Conservation (phyloP, 1,140 invertebrate species). For the Phymastichus coffea region DNA sequence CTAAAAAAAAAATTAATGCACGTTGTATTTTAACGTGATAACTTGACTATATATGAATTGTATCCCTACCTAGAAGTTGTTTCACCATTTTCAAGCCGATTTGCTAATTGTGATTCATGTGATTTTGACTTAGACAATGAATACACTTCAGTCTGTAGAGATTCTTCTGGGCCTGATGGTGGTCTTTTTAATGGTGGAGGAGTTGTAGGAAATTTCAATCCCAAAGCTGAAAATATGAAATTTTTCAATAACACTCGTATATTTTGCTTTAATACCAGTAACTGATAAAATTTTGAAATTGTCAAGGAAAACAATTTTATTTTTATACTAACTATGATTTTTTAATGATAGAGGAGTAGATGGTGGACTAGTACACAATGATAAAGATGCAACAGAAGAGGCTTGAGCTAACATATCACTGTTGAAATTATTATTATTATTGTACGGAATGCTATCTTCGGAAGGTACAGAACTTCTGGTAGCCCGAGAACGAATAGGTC, state of each 20-base stretch:
- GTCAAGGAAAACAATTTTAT: neutral
- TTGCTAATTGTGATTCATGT: constrained; percentile 85
- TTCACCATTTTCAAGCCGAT: constrained; percentile 61
- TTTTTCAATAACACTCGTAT: constrained; percentile 14
- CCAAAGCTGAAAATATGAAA: constrained; percentile 31
- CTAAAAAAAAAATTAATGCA: constrained; percentile 31
- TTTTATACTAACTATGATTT: constrained; percentile 49
- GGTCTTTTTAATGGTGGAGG: constrained; percentile 76
- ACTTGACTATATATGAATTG: constrained; percentile 10
- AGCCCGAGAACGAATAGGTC: constrained; percentile 57
- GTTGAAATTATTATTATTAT: constrained; percentile 51
- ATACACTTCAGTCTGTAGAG: constrained; percentile 59
- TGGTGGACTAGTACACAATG: constrained; percentile 58
- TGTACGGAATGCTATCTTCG: constrained; percentile 61
- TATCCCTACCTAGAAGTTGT: constrained; percentile 40
- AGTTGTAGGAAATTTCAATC: constrained; percentile 72
- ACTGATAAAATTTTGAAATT: neutral
- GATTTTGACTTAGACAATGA: constrained; percentile 87
- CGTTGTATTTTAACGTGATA: too few species aligned
- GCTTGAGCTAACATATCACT: constrained; percentile 45
- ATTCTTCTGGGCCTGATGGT: constrained; percentile 58
- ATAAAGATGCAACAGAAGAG: constrained; percentile 49
- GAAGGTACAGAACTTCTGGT: constrained; percentile 62
- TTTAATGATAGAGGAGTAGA: constrained; percentile 61
- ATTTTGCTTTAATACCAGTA: constrained; percentile 8